Base-by-base conservation (phyloP, 2,113 vertebrate genomes). In the Zosterops japonicus region DNA sequence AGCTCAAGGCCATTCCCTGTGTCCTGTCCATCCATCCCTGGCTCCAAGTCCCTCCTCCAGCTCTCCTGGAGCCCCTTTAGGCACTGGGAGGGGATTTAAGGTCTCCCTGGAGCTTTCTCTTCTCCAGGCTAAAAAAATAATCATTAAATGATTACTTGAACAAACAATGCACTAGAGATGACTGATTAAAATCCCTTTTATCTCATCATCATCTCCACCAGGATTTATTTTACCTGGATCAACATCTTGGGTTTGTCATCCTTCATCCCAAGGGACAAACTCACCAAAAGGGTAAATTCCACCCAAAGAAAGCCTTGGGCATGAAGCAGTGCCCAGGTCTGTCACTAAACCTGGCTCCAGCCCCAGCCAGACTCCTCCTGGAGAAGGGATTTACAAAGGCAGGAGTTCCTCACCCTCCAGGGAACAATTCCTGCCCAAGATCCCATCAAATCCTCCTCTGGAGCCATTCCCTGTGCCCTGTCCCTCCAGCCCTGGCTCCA, bases 211-310 rank as follows among this genome's bases (percentile, higher is more conserved):
- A 25, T 6, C 75, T 71, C 29, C 55, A 33, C 5, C 55, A 53
- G 22, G 12, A 28, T 28, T 60, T 49, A 7, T 56, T 33, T 61
- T 0, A 47, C 8, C 17, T 46, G 0, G 2, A 11, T 27, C 5
- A 44, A 8, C 5, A 20, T 1, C 20, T 4, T 8, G 25, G 35
- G 9, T 35, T 69, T 47, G 29, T 29, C 57, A 53, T 4, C 69
- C 39, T 39, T 18, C 27, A 35, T 13, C 70, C 55, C 49, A 29
- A n/a, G 41, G 53, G 39, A 41, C 39, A 61, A 75, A 75, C 39
- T 4, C n/a, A 9, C 4, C 22, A 1, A 4, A 55, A 76, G 17
- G 61, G 53, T 15, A 41, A 29, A 5, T 15, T 25, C 10, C 24
- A 46, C 20, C 53, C 6, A 9, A 25, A 17, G 5, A 25, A 82